phyloP scores from a whole-genome alignment of 2,113 vertebrate species.

The Rattus rattus region DNA sequence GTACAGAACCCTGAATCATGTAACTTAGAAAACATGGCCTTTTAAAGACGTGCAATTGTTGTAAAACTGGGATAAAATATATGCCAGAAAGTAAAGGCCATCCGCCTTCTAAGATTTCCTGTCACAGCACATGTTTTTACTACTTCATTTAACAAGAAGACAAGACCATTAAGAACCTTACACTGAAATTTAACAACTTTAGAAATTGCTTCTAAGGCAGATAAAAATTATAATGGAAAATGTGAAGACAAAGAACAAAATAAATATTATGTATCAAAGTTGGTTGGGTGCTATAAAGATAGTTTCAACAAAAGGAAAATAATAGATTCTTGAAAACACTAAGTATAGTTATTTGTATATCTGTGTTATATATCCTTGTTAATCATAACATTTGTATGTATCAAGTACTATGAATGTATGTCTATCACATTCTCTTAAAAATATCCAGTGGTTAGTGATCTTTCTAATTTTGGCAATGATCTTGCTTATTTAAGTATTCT shows the following conservation, averaged over 20 bases:
- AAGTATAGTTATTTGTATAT: neutral
- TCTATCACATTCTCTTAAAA: conserved; percentile 39
- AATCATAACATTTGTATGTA: neutral
- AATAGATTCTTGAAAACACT: neutral
- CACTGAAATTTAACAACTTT: neutral
- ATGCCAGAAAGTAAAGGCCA: neutral
- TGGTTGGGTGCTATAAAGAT: neutral
- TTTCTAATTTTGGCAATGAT: conserved; percentile 61
- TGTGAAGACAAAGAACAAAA: neutral
- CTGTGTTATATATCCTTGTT: neutral
- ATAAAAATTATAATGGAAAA: neutral
- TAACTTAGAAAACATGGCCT: neutral
- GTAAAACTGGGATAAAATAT: neutral
- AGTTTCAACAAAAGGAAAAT: neutral
- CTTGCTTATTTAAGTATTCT: conserved; percentile 54
- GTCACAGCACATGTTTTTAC: neutral
- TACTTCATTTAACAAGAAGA: conserved; percentile 9
- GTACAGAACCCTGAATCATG: neutral
- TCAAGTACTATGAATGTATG: neutral
- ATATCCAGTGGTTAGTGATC: conserved; percentile 58
- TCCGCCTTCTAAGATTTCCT: neutral
- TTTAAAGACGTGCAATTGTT: neutral
- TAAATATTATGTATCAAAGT: neutral
- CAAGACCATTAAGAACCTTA: neutral
- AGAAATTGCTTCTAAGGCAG: conserved; percentile 1